Percentiles rank a stretch among this genome's conserved stretches.
Conservation (phyloP, 2,797 vertebrate species). For the Nyctalus aviator region DNA sequence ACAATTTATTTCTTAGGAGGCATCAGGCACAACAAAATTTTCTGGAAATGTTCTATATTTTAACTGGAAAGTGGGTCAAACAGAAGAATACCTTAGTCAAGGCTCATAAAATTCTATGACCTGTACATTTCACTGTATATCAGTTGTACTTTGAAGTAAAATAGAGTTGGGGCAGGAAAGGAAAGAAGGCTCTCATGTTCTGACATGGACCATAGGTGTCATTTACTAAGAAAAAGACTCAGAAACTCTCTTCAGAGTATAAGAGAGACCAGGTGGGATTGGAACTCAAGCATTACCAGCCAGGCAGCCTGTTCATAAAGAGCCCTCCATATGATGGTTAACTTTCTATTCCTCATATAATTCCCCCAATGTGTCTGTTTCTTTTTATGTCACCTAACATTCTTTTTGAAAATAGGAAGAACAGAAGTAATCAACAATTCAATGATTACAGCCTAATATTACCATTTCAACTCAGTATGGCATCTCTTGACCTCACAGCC, state of each 20-base stretch:
- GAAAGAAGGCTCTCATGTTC: background rate
- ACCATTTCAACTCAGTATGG: background rate
- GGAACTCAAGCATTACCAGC: background rate
- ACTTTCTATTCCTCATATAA: background rate
- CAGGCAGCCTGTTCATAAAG: background rate
- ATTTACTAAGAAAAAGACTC: background rate
- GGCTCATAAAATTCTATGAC: background rate
- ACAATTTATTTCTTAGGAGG: background rate
- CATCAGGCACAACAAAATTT: background rate
- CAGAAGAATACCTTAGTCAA: background rate
- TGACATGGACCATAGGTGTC: background rate
- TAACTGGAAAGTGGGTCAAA: background rate
- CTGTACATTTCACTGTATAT: background rate
- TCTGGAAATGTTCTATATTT: background rate
- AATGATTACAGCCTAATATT: background rate
- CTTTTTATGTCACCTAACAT: background rate
- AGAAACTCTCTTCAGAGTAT: background rate
- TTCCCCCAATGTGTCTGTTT: too few species aligned
- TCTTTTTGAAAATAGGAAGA: background rate
- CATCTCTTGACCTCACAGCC: background rate
- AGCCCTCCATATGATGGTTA: background rate
- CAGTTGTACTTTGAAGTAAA: background rate
- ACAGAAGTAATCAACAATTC: background rate
- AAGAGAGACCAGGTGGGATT: background rate
- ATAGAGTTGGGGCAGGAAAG: background rate